Percentiles rank a stretch among this genome's conserved stretches.
These are phyloP conservation scores for Harlomillsia oculata DNA, from an alignment of 1,140 invertebrate species.

Conservation along the genomic window DNA sequence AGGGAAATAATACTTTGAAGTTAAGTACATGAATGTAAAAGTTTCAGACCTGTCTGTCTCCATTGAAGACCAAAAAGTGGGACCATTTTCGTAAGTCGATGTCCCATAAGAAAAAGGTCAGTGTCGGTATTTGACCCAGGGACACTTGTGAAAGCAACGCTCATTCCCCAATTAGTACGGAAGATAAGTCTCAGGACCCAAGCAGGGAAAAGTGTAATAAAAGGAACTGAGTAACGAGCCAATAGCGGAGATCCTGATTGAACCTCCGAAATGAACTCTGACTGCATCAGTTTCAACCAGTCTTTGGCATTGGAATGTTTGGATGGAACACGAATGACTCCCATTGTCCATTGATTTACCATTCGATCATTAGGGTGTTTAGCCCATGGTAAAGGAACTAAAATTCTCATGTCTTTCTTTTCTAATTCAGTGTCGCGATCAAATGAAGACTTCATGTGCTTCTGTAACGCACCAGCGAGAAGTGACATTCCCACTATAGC, in stretches of 20 bases:
- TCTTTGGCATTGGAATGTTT: conserved; percentile 1
- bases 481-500: conserved; percentile 8
- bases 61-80: conserved; percentile 6
- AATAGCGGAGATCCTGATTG: conserved; percentile 2
- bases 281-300: conserved; percentile 1
- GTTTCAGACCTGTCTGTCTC: conserved; percentile 2
- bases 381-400: conserved; percentile 4
- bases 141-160: conserved; percentile 9
- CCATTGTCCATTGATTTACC: conserved; percentile 8
- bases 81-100: conserved; percentile 4
- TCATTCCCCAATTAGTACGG: conserved; percentile 5
- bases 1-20: not conserved
- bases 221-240: conserved; percentile 1
- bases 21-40: not conserved
- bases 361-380: conserved; percentile 13
- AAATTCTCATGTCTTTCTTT: conserved; percentile 2
- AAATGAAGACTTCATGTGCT: not conserved
- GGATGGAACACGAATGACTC: not conserved
- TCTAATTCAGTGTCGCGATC: not conserved
- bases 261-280: not conserved
- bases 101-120: conserved; percentile 3
- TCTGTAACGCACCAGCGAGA: not conserved
- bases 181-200: not conserved
- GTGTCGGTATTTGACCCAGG: conserved; percentile 1
- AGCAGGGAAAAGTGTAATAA: conserved; percentile 1